Evolutionary conservation across 1,140 invertebrate species (phyloP), one percentile per base, ranked within the genome.

Genomic region (Orius insidiosus): DNA sequence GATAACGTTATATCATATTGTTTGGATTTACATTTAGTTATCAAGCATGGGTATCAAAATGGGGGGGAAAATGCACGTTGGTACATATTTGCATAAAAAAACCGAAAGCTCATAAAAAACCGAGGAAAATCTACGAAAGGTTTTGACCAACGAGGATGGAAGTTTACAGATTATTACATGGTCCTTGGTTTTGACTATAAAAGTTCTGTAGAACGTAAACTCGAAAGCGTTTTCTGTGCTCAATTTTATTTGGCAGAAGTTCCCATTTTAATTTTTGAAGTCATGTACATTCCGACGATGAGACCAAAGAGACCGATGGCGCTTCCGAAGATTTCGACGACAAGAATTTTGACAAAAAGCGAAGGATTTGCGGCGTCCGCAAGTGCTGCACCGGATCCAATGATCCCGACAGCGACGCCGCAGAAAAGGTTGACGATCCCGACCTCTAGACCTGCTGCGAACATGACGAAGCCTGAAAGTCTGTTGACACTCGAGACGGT

Each of bases 321-420:
- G 60, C 85, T 92, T 14, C 88, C 93, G 64, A 98, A 98, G 63
- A 97, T 98, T 70, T 98, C 93, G 37, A 98, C 82, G 62, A 98
- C 95, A 6, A 98, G 72, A 63, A 98, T 93, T 64, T 95, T 95
- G 9, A 98, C 92, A 60, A 98, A 98, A 4, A 97, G 73, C 2
- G 80, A 75, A 9, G 87, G 75, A 65, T 96, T 94, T 10, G 90
- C 89, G 45, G 93, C 93, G 70, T 98, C 93, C 46, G 93, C 79
- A 2, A 98, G 69, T 14, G 93, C 93, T 46, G 93, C 93, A 53
- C 92, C 90, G 33, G 90, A 95, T 11, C 82, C 93, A 40, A 98
- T 90, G 57, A 96, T 83, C 16, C 93, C 93, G 18, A 98, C 92
- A 56, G 87, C 82, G 53, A 96, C 80, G 52, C 93, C 93, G 67